Evolutionary conservation across 2,113 vertebrate genomes (phyloP), one percentile per base, ranked within the genome.

Genomic region (Stigmatopora argus): DNA sequence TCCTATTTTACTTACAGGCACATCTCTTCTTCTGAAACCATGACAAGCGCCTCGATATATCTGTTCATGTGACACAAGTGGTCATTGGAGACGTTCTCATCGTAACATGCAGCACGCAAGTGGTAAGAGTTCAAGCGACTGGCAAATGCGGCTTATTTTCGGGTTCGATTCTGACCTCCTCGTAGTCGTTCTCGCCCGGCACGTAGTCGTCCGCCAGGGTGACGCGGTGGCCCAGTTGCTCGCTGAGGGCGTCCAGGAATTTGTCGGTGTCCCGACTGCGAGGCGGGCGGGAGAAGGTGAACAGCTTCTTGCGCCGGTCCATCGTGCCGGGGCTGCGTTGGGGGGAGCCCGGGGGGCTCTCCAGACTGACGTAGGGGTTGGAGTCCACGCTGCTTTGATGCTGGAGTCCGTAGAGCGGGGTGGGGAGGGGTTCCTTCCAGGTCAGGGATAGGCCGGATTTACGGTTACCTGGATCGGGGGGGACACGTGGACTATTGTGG

Each of bases 291-390:
- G 97, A 97, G 87, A 97, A 96, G 56, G 97, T 94, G 81, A 97
- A 99, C 38, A 96, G 93, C 80, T 97, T 98, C 88, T 88, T 93
- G 46, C 90, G 89, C 12, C 91, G 92, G 0, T 83, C 90, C 64
- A 91, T 90, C 0, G 94, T 92, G 78, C 91, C 93, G 70, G 87
- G 90, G 0, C 87, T 74, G 66, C 65, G 90, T 59, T 89, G 88
- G 0, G 96, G 96, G 0, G 96, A 98, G 0, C 91, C 83, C 0
- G 92, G 91, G 0, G 94, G 92, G 87, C 95, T 97, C 85, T 99
- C 97, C 59, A 99, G 88, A 89, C 95, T 96, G 69, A 97, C 93
- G 0, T 99, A 99, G 2, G 96, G 96, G 83, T 98, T 97, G 67
- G 95, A 97, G 64, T 99, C 97, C 0, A 92, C 90, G 70, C 96